Base-by-base conservation (phyloP, 2,888 invertebrate genomes). In the Hololepta plana region DNA sequence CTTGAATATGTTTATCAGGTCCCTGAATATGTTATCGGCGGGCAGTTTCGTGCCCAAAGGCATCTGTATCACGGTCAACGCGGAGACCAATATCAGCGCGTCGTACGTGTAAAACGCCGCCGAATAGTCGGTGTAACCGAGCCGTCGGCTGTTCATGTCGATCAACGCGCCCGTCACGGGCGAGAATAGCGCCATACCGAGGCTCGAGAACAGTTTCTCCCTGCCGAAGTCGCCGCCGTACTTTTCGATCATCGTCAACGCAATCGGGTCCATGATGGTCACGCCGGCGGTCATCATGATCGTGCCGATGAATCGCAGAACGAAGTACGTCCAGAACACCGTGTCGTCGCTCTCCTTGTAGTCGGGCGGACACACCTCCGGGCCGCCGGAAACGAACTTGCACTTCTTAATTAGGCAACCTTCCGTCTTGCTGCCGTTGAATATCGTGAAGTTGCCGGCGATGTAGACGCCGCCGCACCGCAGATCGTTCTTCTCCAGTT, bases 71-170 rank as follows among this genome's bases (percentile, higher is more conserved):
- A 82, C 75, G 1, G 76, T 70, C 26, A 79, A 46, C 2, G 77
- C 72, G 13, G 82, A 74, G 43, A 80, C 62, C 8, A 72, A 52
- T 35, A 81, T 60, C 19, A 85, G 55, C 23, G 69, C 64, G 43
- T 81, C 80, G 42, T 81, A 80, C 1, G 73, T 67, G 47, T 80
- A 82, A 51, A 84, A 82, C n/a, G 82, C 80, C n/a, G 81, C 73
- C 27, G 80, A 79, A 54, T 82, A 84, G 51, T 84, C 80, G 2
- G 77, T 79, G 49, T 77, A 75, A 37, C 75, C 80, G 29, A 62
- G 58, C 53, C 60, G 58, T 55, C 62, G 58, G 45, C 69, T 71
- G 37, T 62, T 64, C 55, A 63, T 67, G 60, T 81, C 80, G 48
- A 81, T 79, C 42, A 81, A 59, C 41, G 73, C 63, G 38, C 81